Evolutionary conservation across 2,113 vertebrate species (phyloP), one percentile per base, ranked within the genome.

Genomic region (Gopherus evgoodei): DNA sequence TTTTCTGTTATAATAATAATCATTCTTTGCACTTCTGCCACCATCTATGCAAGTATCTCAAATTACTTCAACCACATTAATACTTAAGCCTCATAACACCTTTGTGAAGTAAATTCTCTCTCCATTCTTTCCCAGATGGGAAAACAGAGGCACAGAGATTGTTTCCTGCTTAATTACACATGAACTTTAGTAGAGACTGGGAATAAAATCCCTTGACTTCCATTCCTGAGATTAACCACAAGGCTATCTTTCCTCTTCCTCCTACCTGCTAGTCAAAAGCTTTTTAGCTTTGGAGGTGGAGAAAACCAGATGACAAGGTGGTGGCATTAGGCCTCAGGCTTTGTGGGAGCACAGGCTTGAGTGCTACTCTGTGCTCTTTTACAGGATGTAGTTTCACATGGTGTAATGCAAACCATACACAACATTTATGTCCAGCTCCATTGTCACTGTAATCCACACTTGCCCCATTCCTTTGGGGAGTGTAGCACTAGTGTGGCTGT

Each of bases 121-220:
- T 88, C 53, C 42, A 75, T 90, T 86, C 8, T 86, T 95, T 96
- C 92, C 94, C 96, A 95, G 88, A 92, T 84, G 88, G 89, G 75
- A 92, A 95, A 93, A 83, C 50, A 81, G 1, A 0, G 0, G 19
- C 52, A 2, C 10, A 92, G 92, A 81, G 72, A 76, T 0, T 2
- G 87, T 62, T 35, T 19, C 47, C 4, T 24, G 59, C 82, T 75
- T 50, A 81, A 78, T 76, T 82, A 35, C 29, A 11, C 83, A 96
- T 87, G 49, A 52, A 24, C 38, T 89, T 85, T 35, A 69, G 86
- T 93, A 84, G 81, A 80, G 84, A 38, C 47, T 27, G 87, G 42
- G 49, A 90, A 65, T 87, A 62, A 94, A 92, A 2, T 38, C 50
- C 83, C 17, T 22, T 1, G 0, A 9, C 25, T 79, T 54, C 62